These are phyloP conservation scores for Intellagama lesueurii DNA, from an alignment of 2,797 vertebrate genomes.

Conservation along the genomic window DNA sequence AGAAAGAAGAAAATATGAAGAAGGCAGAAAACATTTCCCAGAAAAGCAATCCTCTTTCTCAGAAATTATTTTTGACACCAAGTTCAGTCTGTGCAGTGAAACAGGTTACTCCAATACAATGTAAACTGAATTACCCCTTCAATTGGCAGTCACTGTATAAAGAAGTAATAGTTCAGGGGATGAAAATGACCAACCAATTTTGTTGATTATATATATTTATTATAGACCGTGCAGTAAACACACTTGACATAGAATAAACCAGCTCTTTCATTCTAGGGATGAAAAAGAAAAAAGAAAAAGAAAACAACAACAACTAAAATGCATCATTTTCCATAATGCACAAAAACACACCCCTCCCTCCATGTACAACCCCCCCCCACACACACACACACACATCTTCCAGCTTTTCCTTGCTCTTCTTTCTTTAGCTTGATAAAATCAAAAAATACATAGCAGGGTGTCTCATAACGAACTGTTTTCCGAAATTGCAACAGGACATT, in stretches of 20 bases:
- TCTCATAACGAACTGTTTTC: slow-evolving; percentile 77
- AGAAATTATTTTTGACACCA: slow-evolving; percentile 73
- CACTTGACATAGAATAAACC: slow-evolving; percentile 66
- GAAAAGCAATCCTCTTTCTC: slow-evolving; percentile 61
- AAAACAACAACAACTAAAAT: slow-evolving; percentile 29
- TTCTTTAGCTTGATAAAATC: slow-evolving; percentile 76
- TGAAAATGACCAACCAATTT: slow-evolving; percentile 78
- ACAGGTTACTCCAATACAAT: slow-evolving; percentile 74
- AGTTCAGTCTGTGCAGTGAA: slow-evolving; percentile 72
- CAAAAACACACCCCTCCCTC: slow-evolving; percentile 59
- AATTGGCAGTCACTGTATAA: slow-evolving; percentile 74
- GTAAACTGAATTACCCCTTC: slow-evolving; percentile 73
- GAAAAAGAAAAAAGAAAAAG: neutral
- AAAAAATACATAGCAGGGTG: slow-evolving; percentile 77
- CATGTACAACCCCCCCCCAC: neutral
- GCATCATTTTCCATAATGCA: slow-evolving; percentile 48
- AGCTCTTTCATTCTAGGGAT: slow-evolving; percentile 65
- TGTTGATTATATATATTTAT: slow-evolving; percentile 81
- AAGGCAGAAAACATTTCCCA: slow-evolving; percentile 60
- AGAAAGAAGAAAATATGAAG: slow-evolving; percentile 48
- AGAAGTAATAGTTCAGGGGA: slow-evolving; percentile 73
- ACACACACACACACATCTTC: slow-evolving; percentile 71
- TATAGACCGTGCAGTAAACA: slow-evolving; percentile 70
- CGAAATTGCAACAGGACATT: slow-evolving; percentile 77
- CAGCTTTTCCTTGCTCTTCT: slow-evolving; percentile 53